These are phyloP conservation scores for Pseudorhombus dupliciocellatus DNA, from an alignment of 2,113 vertebrate species.

Conservation along the genomic window DNA sequence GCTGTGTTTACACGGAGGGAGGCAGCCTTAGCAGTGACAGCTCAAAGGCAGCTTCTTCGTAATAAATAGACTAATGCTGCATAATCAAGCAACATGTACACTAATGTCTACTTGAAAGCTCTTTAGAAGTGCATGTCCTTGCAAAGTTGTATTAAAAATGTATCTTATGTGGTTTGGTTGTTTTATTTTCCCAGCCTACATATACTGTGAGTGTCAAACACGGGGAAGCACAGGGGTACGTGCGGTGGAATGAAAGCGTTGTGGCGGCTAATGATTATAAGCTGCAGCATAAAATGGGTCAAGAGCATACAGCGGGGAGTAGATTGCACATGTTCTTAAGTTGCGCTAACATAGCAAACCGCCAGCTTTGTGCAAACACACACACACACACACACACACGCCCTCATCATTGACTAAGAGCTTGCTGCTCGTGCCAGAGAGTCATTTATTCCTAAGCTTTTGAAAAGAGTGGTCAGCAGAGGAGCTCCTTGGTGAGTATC, in stretches of 20 bases:
- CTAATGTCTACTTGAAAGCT: constrained; percentile 58
- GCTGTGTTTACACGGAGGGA: constrained; percentile 65
- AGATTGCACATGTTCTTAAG: constrained; percentile 36
- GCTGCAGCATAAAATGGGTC: constrained; percentile 49
- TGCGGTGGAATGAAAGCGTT: constrained; percentile 21
- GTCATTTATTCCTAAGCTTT: constrained; percentile 42
- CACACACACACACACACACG: neutral
- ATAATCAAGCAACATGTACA: constrained; percentile 67
- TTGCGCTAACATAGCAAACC: constrained; percentile 34
- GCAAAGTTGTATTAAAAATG: constrained; percentile 58
- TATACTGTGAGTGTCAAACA: constrained; percentile 22
- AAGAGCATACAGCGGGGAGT: constrained; percentile 42
- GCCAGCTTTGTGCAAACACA: constrained; percentile 7
- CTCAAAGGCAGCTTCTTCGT: constrained; percentile 60
- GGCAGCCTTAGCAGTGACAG: constrained; percentile 64
- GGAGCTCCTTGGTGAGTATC: constrained; percentile 44
- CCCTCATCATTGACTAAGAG: constrained; percentile 16
- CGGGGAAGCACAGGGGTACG: constrained; percentile 9
- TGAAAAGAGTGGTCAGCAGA: constrained; percentile 41
- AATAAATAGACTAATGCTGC: constrained; percentile 66
- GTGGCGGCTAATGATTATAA: constrained; percentile 39
- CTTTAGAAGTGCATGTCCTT: constrained; percentile 40
- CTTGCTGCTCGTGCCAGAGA: constrained; percentile 12
- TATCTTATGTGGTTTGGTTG: constrained; percentile 36
- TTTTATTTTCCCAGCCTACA: neutral